Percentiles rank a stretch among this genome's conserved stretches.
phyloP scores from a whole-genome alignment of 2,888 invertebrate species.

The Chaetoderma sp. region DNA sequence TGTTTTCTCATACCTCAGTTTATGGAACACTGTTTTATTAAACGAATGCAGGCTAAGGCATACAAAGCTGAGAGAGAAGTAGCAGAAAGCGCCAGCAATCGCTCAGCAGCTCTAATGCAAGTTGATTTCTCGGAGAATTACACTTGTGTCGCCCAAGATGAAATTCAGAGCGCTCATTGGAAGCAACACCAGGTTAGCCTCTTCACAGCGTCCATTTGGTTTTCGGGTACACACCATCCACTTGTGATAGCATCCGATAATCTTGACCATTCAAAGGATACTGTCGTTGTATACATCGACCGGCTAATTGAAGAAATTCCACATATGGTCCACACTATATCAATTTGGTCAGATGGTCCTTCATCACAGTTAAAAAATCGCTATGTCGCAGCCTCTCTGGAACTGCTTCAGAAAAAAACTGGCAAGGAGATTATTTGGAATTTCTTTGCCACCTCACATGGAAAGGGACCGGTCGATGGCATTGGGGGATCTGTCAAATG shows the following conservation, averaged over 20 bases:
- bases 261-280: conserved; percentile 14
- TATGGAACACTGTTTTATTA: conserved; percentile 17
- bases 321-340: conserved; percentile 1
- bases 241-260: conserved; percentile 11
- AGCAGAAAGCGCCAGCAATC: background rate
- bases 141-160: conserved; percentile 12
- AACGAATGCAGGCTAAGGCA: conserved; percentile 7
- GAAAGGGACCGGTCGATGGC: conserved; percentile 21
- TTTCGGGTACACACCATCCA: background rate
- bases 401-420: background rate
- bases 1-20: background rate
- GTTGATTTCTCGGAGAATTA: conserved; percentile 26
- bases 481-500: conserved; percentile 17
- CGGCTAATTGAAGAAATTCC: background rate
- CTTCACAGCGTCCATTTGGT: conserved; percentile 11
- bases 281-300: background rate
- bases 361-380: conserved; percentile 16
- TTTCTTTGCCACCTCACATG: conserved; percentile 22
- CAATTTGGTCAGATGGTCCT: conserved; percentile 22
- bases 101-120: conserved; percentile 9
- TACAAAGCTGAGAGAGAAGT: conserved; percentile 8
- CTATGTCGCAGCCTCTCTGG: conserved; percentile 6
- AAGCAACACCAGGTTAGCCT: conserved; percentile 11
- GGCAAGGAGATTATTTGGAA: conserved; percentile 9
- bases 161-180: conserved; percentile 28